Conservation (phyloP, 2,888 invertebrate species). For the Kryphioiulus occultus region DNA sequence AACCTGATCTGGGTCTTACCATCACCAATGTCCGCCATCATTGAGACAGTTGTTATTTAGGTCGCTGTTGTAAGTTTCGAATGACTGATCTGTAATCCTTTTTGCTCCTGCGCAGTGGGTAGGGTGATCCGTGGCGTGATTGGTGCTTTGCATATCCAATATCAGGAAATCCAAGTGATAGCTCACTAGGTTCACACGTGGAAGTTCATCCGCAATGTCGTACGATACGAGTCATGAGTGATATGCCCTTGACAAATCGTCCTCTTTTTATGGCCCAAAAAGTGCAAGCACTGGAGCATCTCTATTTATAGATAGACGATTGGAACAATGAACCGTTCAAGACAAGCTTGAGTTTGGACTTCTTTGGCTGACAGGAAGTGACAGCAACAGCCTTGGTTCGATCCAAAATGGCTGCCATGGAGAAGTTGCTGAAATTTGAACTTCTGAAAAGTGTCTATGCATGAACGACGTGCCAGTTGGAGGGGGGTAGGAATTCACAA, state of each 20-base stretch:
- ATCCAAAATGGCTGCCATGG: no score
- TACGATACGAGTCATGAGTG: constrained; percentile 8
- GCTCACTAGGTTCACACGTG: not conserved
- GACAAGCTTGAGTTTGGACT: no score
- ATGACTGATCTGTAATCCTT: no score
- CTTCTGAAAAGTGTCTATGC: no score
- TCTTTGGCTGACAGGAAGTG: not conserved
- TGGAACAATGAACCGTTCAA: no score
- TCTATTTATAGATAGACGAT: not conserved
- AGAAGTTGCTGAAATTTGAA: no score
- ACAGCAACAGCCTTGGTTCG: no score
- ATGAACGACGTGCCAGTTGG: no score
- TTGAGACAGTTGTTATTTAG: no score
- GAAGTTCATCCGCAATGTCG: constrained; percentile 13
- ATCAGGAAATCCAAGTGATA: constrained; percentile 10
- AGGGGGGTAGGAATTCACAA: no score
- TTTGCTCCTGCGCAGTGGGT: not conserved
- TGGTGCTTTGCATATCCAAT: not conserved
- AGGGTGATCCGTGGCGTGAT: constrained; percentile 19
- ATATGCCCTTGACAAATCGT: not conserved
- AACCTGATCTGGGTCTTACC: not conserved
- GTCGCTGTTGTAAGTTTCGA: no score
- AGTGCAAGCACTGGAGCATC: not conserved
- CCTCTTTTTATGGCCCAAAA: not conserved
- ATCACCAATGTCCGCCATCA: no score